A percentile compares a stretch with the other conserved stretches of the same genome.
phyloP scores from a whole-genome alignment of 2,113 vertebrate species.

The Erinaceus europaeus region DNA sequence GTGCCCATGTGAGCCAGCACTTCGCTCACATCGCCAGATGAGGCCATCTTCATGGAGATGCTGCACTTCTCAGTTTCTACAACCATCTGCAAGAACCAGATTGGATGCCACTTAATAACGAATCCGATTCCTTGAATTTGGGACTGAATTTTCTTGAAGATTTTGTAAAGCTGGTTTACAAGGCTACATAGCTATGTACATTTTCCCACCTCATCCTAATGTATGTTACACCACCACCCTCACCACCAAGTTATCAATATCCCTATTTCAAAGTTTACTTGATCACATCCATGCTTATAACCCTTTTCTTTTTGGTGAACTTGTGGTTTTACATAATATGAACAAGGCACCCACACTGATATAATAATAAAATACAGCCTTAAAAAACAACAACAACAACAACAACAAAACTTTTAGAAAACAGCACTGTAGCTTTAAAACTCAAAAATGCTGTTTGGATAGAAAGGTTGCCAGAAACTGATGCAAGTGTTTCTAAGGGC shows the following conservation, averaged over 20 bases:
- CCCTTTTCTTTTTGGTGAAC: too few relatives aligned
- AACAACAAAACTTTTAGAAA: too few relatives aligned
- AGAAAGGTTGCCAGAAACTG: not conserved
- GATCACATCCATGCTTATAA: too few relatives aligned
- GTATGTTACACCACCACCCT: too few relatives aligned
- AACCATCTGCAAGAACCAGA: slow-evolving; percentile 83
- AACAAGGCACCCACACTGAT: not conserved
- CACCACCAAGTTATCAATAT: too few relatives aligned
- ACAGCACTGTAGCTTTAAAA: not conserved
- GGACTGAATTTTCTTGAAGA: too few relatives aligned
- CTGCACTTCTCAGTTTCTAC: slow-evolving; percentile 92
- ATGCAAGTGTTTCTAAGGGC: not conserved
- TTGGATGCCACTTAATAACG: not conserved
- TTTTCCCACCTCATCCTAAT: too few relatives aligned
- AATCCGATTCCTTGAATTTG: not conserved
- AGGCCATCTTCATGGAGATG: slow-evolving; percentile 91
- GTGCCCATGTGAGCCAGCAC: slow-evolving; percentile 93
- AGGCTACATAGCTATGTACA: too few relatives aligned
- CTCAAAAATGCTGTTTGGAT: not conserved
- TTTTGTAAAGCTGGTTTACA: too few relatives aligned
- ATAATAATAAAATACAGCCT: too few relatives aligned
- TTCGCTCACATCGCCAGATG: slow-evolving; percentile 92
- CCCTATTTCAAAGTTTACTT: too few relatives aligned
- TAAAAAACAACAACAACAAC: not conserved
- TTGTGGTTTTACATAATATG: not conserved